Evolutionary conservation across 2,113 vertebrate species (phyloP), one percentile per base, ranked within the genome.

Genomic region (Aptenodytes patagonicus): DNA sequence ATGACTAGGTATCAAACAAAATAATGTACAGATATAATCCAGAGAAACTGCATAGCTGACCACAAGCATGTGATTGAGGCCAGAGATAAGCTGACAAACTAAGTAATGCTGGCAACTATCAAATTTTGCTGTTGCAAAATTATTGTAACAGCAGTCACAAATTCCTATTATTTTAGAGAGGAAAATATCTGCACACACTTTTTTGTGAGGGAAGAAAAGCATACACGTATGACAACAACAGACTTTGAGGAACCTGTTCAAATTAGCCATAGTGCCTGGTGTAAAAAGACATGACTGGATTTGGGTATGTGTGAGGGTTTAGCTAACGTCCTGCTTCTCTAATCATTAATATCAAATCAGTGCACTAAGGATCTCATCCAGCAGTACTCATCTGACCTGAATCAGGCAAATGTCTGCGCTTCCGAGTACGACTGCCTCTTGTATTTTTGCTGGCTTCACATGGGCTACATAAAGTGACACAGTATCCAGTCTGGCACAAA

Each of bases 351-450:
- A 75, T 9, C 29, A 79, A 58, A 71, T 4, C 31, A 46, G 31
- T 7, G 4, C 64, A 61, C 2, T 31, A 55, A 51, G 6, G 10
- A 87, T 58, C 19, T 55, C 38, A 80, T n/a, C n/a, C 25, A 65
- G 44, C 9, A 70, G 26, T 12, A 61, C 17, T 40, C 47, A 36
- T 40, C 21, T 55, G 32, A 52, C 17, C 13, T 32, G n/a, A 68
- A 46, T 40, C 20, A 32, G 38, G 60, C 6, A 77, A 65, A 71
- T 1, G 1, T 21, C 52, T 28, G n/a, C 66, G 60, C 12, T 80
- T 72, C 4, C 0, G 1, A 58, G 7, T 4, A 19, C 1, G 5
- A 84, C 13, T 31, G 12, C 61, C 72, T 61, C 32, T 40, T 46
- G 7, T 3, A 16, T 4, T 83, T 89, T 69, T 47, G 31, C 36